These are phyloP conservation scores for Eptesicus fuscus DNA, from an alignment of 2,113 vertebrate species.

Conservation along the genomic window DNA sequence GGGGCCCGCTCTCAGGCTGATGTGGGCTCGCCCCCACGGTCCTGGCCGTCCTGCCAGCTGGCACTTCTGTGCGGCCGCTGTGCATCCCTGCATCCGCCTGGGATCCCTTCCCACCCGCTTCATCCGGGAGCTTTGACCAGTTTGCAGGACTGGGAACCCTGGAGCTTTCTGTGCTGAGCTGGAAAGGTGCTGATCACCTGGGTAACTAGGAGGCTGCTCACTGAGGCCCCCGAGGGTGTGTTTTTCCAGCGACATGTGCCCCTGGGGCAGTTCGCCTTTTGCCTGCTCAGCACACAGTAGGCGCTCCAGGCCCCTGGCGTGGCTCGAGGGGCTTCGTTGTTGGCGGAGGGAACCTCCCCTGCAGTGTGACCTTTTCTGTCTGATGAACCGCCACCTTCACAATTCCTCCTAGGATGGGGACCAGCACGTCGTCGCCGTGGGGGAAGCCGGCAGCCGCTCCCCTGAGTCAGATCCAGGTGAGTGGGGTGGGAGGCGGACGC, in stretches of 20 bases:
- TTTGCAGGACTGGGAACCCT: too few species aligned
- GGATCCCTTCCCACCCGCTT: too few species aligned
- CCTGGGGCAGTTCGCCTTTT: too few species aligned
- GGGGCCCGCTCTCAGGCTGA: too few species aligned
- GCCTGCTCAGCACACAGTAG: background rate
- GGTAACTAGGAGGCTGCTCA: background rate
- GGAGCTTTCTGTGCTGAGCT: background rate
- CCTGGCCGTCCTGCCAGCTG: too few species aligned
- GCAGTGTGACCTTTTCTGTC: too few species aligned
- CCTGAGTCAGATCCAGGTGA: conserved; percentile 80
- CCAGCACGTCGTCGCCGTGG: background rate
- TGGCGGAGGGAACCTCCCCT: too few species aligned
- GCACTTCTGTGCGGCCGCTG: too few species aligned
- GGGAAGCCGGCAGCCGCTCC: conserved; percentile 27
- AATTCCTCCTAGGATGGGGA: conserved; percentile 78
- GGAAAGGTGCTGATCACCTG: background rate
- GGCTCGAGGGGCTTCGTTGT: background rate
- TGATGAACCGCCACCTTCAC: too few species aligned
- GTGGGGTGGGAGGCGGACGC: background rate
- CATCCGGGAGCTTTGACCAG: too few species aligned
- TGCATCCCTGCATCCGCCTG: too few species aligned
- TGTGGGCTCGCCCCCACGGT: too few species aligned
- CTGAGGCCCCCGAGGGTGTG: background rate
- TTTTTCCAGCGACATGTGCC: background rate
- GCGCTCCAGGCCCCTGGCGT: background rate